Evolutionary conservation across 2,797 vertebrate genomes (phyloP), one percentile per base, ranked within the genome.

Genomic region (Periophthalmus magnuspinnatus): DNA sequence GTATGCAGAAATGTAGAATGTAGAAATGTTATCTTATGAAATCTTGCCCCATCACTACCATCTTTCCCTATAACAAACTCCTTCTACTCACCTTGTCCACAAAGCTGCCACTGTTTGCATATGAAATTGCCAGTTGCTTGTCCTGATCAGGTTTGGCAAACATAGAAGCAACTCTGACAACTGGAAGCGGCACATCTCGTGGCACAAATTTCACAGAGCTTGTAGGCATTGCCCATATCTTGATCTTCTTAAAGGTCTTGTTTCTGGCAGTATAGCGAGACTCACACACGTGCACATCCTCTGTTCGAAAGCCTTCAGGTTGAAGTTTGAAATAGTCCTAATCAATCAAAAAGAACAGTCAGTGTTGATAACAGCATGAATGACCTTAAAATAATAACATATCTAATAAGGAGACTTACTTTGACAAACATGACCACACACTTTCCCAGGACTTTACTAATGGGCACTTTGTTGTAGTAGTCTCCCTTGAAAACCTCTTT

Each of bases 401-500:
- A 4, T 5, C 65, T 69, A 3, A 48, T 5, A 57, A 16, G 5
- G 14, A 60, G 58, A 57, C 75, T 86, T 81, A 98, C 98, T 96
- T 99, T 99, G 68, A 99, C 97, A 94, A 95, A 99, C 94, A 99
- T 94, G 71, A 99, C 97, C 72, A 97, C 92, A 75, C 97, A 99
- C 91, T 98, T 99, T 67, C 97, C 97, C 70, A 95, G 84, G 83
- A 99, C 96, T 91, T 98, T 98, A 88, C 90, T 96, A 84, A 99
- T 90, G 2, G 96, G 93, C 78, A 95, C 94, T 91, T 94, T 97
- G 93, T 96, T 99, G 69, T 95, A 97, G 88, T 97, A 98, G 83
- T 99, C 97, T 32, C 97, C 97, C 89, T 99, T 99, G 90, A 99
- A 99, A 82, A 97, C 96, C 88, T 99, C 97, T 66, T 98, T 98